These are phyloP conservation scores for Nymphalis polychloros DNA, from an alignment of 2,888 invertebrate species.

Conservation along the genomic window DNA sequence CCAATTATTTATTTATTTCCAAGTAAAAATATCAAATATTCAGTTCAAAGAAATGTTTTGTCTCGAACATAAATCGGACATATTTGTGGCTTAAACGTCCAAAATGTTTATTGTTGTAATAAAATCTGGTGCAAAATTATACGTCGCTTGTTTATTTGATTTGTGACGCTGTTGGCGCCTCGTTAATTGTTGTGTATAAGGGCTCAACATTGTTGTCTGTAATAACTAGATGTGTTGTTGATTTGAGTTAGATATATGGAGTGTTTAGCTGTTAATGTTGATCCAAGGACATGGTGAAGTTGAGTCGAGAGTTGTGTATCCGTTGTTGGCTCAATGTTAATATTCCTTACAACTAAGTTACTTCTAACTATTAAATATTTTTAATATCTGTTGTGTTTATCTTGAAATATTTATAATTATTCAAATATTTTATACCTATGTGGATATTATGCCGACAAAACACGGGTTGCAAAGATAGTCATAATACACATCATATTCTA, in stretches of 20 bases:
- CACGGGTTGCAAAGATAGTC: too few species aligned
- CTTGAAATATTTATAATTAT: too few species aligned
- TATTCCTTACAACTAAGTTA: too few species aligned
- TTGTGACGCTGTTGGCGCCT: constrained; percentile 48
- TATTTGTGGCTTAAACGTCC: constrained; percentile 63
- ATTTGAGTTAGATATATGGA: background rate
- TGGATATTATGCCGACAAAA: too few species aligned
- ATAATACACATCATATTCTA: too few species aligned
- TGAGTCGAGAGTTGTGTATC: background rate
- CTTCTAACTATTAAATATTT: too few species aligned
- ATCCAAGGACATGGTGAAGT: background rate
- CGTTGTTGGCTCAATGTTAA: background rate
- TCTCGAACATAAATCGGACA: constrained; percentile 46
- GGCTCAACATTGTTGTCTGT: constrained; percentile 37
- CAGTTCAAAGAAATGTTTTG: constrained; percentile 61
- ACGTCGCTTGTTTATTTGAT: constrained; percentile 60
- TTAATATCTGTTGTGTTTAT: too few species aligned
- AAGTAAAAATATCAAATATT: constrained; percentile 43
- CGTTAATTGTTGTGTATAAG: constrained; percentile 51
- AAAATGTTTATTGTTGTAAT: constrained; percentile 67
- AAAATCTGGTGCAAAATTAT: constrained; percentile 63
- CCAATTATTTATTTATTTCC: constrained; percentile 44
- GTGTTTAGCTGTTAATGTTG: background rate
- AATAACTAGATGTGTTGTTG: background rate
- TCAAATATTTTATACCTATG: too few species aligned